Conservation (phyloP, 2,797 vertebrate genomes). For the Sebastes nivosus region DNA sequence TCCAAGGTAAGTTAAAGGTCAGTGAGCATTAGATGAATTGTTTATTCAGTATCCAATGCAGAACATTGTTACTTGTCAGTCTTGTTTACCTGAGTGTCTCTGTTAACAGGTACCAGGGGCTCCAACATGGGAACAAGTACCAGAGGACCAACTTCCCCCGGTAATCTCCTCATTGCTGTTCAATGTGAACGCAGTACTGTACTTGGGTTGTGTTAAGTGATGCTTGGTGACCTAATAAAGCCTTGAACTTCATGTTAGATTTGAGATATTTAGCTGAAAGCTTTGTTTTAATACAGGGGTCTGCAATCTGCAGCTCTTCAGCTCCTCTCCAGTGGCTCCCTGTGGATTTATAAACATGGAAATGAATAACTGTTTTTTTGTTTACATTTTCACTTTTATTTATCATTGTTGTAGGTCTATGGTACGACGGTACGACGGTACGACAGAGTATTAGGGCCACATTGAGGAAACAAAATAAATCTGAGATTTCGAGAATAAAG, state of each 20-base stretch:
- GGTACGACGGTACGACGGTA: too few species aligned
- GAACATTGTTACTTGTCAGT: neutral
- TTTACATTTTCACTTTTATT: too few species aligned
- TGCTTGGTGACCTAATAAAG: neutral
- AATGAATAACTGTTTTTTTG: too few species aligned
- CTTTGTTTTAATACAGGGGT: too few species aligned
- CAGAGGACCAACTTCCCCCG: constrained; percentile 72
- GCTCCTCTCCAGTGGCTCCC: too few species aligned
- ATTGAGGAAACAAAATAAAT: too few species aligned
- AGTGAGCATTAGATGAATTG: rapidly evolving
- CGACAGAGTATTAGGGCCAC: too few species aligned
- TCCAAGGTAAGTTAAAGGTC: constrained; percentile 69
- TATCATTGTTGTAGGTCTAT: too few species aligned
- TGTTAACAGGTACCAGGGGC: constrained; percentile 72
- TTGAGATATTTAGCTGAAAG: neutral
- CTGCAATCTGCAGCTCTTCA: too few species aligned
- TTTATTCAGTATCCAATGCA: neutral
- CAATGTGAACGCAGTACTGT: neutral
- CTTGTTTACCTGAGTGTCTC: neutral
- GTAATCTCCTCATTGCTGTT: constrained; percentile 55
- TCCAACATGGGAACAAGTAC: constrained; percentile 77
- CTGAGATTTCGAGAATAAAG: too few species aligned
- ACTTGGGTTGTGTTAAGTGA: too few species aligned
- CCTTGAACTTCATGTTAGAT: neutral
- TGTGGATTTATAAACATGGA: too few species aligned